These are phyloP conservation scores for Takifugu flavidus DNA, from an alignment of 2,113 vertebrate genomes.

Conservation along the genomic window DNA sequence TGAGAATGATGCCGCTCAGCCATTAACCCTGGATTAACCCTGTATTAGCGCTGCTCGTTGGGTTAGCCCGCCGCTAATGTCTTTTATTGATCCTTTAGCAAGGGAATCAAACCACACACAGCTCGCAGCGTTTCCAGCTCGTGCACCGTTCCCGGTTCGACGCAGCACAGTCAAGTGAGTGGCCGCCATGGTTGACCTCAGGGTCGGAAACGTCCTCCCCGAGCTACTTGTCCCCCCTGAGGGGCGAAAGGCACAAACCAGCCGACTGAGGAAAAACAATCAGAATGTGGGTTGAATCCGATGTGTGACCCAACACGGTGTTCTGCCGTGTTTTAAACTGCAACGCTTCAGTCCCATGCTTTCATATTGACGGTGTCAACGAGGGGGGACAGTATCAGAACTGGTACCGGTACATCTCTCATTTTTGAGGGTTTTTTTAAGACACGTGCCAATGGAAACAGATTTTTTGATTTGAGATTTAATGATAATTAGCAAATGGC, in stretches of 20 bases:
- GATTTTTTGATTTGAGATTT: too few relatives aligned
- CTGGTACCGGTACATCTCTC: too few relatives aligned
- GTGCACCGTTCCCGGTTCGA: slow-evolving; percentile 20
- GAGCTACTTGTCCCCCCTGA: slow-evolving; percentile 1
- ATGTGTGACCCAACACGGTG: too few relatives aligned
- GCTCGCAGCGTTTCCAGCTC: slow-evolving; percentile 36
- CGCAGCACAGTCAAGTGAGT: slow-evolving; percentile 24
- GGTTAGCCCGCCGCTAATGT: slow-evolving; percentile 70
- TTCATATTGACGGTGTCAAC: too few relatives aligned
- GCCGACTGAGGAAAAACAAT: slow-evolving; percentile 7
- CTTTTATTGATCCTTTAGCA: slow-evolving; percentile 73
- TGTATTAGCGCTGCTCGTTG: slow-evolving; percentile 66
- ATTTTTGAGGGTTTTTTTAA: too few relatives aligned
- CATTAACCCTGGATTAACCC: slow-evolving; percentile 76
- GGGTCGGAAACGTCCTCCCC: slow-evolving; percentile 32
- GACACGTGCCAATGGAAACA: too few relatives aligned
- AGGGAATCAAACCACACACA: slow-evolving; percentile 53
- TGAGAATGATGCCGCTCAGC: slow-evolving; percentile 56
- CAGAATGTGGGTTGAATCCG: slow-evolving; percentile 19
- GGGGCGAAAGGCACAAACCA: slow-evolving; percentile 19
- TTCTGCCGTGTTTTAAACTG: too few relatives aligned
- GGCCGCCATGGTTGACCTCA: slow-evolving; percentile 53
- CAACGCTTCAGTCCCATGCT: too few relatives aligned
- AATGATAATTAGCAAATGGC: too few relatives aligned
- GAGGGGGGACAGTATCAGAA: too few relatives aligned